Evolutionary conservation across 2,888 invertebrate genomes (phyloP).

Genomic region (Teinopalpus imperialis): DNA sequence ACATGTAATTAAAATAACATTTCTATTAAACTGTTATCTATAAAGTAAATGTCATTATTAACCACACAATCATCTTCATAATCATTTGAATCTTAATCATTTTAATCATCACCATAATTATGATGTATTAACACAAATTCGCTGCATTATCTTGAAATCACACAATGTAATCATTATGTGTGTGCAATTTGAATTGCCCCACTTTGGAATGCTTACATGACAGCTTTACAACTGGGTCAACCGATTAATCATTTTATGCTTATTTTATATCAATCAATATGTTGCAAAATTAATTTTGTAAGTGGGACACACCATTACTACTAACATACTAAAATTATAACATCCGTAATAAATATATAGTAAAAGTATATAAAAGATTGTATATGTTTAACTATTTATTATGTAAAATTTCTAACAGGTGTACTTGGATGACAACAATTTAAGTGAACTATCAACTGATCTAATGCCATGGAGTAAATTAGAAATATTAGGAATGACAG

Average conservation of each 20-base stretch:
- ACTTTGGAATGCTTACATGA: constrained; percentile 66
- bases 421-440: constrained; percentile 83
- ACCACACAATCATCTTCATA: too few relatives aligned
- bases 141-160: constrained; percentile 18
- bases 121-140: constrained; percentile 13
- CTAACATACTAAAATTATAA: background rate
- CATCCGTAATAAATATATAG: background rate
- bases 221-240: constrained; percentile 61
- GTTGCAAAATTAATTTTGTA: constrained; percentile 52
- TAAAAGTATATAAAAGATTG: background rate
- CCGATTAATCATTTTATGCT: constrained; percentile 61
- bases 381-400: too few relatives aligned
- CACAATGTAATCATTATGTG: constrained; percentile 27
- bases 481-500: constrained; percentile 78
- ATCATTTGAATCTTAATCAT: too few relatives aligned
- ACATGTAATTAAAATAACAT: too few relatives aligned
- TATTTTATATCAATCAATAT: constrained; percentile 57
- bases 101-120: constrained; percentile 16
- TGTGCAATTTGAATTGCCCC: constrained; percentile 57
- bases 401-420: constrained; percentile 75
- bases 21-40: too few relatives aligned
- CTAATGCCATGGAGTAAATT: constrained; percentile 81
- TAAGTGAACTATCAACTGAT: constrained; percentile 77
- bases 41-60: too few relatives aligned
- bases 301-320: too few relatives aligned